A percentile compares a stretch with the other conserved stretches of the same genome.
phyloP scores from a whole-genome alignment of 2,113 vertebrate genomes.

The Romanogobio albipinnatus region DNA sequence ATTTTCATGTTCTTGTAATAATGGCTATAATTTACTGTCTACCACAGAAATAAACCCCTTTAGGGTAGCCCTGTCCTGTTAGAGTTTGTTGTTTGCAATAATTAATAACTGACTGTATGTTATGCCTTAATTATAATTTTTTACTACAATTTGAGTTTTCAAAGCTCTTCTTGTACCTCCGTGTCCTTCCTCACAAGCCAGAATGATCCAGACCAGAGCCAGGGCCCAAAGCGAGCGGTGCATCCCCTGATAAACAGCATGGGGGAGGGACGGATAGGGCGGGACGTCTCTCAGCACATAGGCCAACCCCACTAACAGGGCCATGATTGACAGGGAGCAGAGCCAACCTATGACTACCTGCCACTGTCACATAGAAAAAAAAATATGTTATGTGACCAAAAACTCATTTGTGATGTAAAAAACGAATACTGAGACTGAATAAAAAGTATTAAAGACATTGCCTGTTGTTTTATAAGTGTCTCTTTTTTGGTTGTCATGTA shows the following conservation, averaged over 20 bases:
- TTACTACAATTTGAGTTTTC: neutral
- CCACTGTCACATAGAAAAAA: slow-evolving; percentile 62
- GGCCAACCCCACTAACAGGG: slow-evolving; percentile 70
- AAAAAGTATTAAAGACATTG: slow-evolving; percentile 51
- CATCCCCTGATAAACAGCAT: slow-evolving; percentile 81
- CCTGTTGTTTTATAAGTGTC: slow-evolving; percentile 75
- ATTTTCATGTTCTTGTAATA: no score
- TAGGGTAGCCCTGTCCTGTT: no score
- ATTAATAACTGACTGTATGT: neutral
- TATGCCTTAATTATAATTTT: neutral
- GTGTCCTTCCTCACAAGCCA: slow-evolving; percentile 82
- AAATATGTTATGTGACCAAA: neutral
- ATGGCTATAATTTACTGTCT: neutral
- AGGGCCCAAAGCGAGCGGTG: slow-evolving; percentile 80
- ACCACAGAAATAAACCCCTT: neutral
- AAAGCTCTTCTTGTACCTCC: slow-evolving; percentile 72
- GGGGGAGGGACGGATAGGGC: slow-evolving; percentile 56
- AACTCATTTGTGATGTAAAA: neutral
- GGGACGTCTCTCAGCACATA: slow-evolving; percentile 73
- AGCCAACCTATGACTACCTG: slow-evolving; percentile 79
- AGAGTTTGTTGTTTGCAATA: no score
- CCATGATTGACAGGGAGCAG: slow-evolving; percentile 71
- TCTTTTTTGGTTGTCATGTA: slow-evolving; percentile 71
- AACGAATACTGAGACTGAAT: no score
- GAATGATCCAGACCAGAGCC: slow-evolving; percentile 80